phyloP scores from a whole-genome alignment of 2,113 vertebrate species.

The Petaurus breviceps region DNA sequence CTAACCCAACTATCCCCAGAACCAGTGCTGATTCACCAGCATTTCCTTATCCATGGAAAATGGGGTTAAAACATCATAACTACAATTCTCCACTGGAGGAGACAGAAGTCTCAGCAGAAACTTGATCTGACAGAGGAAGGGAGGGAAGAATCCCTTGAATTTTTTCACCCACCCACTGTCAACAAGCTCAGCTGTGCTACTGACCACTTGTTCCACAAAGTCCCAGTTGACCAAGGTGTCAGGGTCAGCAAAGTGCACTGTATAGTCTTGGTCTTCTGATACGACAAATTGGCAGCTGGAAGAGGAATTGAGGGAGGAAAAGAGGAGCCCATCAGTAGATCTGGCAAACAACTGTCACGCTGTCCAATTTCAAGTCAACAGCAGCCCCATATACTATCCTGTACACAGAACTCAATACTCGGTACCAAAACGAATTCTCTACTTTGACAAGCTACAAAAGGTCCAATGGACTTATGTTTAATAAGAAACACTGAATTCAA shows the following conservation, averaged over 20 bases:
- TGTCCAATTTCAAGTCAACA: slow-evolving; percentile 12
- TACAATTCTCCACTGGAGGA: neutral
- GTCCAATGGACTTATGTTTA: neutral
- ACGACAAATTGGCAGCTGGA: slow-evolving; percentile 98
- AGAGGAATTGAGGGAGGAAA: slow-evolving; percentile 42
- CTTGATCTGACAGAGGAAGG: neutral
- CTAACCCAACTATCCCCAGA: neutral
- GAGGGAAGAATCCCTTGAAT: slow-evolving; percentile 7
- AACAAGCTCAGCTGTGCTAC: slow-evolving; percentile 72
- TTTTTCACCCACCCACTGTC: neutral
- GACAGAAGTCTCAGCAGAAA: neutral
- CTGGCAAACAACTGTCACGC: neutral
- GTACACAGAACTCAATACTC: neutral
- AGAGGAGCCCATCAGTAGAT: slow-evolving; percentile 13
- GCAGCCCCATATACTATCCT: neutral
- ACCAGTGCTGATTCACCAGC: neutral
- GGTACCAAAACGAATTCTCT: neutral
- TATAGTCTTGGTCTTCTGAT: slow-evolving; percentile 97
- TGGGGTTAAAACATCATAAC: neutral
- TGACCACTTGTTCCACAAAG: slow-evolving; percentile 99
- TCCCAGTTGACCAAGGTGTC: slow-evolving; percentile 99
- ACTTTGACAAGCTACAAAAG: slow-evolving; percentile 22
- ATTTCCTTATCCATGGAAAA: slow-evolving; percentile 10
- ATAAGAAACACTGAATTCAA: slow-evolving; percentile 40
- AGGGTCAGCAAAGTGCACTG: slow-evolving; percentile 97